These are phyloP conservation scores for Pseudomyrmex sp. DNA, from an alignment of 1,140 invertebrate species.

Conservation along the genomic window DNA sequence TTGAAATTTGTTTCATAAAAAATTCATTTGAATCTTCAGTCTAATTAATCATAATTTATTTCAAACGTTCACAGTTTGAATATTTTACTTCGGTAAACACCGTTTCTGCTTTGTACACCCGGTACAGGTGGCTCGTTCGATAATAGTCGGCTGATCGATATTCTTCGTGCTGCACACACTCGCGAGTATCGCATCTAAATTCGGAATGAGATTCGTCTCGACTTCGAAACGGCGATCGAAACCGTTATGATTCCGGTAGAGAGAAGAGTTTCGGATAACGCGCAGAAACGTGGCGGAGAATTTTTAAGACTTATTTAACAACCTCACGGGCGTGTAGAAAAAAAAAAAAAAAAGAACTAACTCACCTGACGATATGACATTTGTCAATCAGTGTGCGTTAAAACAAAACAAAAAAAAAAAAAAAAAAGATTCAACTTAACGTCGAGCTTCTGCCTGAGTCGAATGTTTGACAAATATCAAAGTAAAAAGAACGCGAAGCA, in stretches of 20 bases:
- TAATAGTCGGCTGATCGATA: constrained; percentile 57
- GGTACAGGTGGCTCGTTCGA: constrained; percentile 49
- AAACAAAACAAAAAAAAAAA: too few species aligned
- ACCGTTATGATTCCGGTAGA: constrained; percentile 43
- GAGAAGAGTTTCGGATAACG: constrained; percentile 32
- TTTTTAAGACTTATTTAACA: neutral
- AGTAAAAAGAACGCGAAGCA: too few species aligned
- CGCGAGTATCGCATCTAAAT: constrained; percentile 43
- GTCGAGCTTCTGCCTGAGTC: too few species aligned
- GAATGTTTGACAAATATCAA: too few species aligned
- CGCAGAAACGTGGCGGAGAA: neutral
- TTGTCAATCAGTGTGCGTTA: too few species aligned
- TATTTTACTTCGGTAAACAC: too few species aligned
- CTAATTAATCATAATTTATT: constrained; percentile 27
- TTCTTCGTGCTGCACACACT: constrained; percentile 24
- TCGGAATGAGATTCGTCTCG: constrained; percentile 53
- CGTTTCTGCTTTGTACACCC: constrained; percentile 19
- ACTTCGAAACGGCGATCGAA: constrained; percentile 29
- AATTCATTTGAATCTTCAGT: neutral
- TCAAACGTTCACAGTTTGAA: too few species aligned
- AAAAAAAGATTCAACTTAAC: too few species aligned
- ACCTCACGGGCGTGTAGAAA: neutral
- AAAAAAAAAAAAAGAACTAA: neutral
- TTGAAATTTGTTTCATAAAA: neutral
- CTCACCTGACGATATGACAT: too few species aligned